Conservation (phyloP, 1,140 invertebrate genomes). For the Nephotettix cincticeps region DNA sequence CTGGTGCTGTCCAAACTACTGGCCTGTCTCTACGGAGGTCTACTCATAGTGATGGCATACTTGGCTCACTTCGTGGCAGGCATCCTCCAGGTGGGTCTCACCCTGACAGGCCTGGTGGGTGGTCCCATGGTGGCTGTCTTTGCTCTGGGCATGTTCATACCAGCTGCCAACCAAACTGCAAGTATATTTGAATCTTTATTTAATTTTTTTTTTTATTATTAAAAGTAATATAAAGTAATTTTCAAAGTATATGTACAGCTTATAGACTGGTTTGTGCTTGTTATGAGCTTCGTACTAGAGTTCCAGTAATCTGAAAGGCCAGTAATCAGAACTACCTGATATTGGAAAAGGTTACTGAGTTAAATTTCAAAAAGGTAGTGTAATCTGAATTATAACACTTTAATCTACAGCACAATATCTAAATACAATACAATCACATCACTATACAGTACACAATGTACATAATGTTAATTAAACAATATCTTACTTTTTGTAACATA, state of each 20-base stretch:
- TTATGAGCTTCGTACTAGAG: background rate
- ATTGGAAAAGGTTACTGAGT: too few relatives aligned
- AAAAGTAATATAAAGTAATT: background rate
- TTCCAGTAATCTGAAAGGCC: background rate
- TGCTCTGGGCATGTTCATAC: constrained; percentile 75
- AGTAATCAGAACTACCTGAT: too few relatives aligned
- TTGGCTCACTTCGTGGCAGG: constrained; percentile 70
- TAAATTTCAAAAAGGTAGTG: background rate
- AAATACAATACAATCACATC: too few relatives aligned
- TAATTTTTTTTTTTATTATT: background rate
- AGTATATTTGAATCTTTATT: constrained; percentile 6
- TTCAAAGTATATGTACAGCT: background rate
- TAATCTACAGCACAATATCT: too few relatives aligned
- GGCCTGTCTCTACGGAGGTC: constrained; percentile 64
- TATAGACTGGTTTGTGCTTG: background rate
- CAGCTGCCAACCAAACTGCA: constrained; percentile 58
- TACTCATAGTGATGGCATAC: constrained; percentile 71
- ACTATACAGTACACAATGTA: background rate
- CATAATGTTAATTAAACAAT: background rate
- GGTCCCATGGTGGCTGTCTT: constrained; percentile 72
- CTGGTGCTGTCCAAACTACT: constrained; percentile 58
- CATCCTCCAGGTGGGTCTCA: constrained; percentile 69
- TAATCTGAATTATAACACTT: too few relatives aligned
- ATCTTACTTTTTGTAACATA: too few relatives aligned
- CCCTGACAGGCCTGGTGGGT: constrained; percentile 77